phyloP scores from a whole-genome alignment of 2,888 invertebrate genomes.

The Osmoderma eremita region DNA sequence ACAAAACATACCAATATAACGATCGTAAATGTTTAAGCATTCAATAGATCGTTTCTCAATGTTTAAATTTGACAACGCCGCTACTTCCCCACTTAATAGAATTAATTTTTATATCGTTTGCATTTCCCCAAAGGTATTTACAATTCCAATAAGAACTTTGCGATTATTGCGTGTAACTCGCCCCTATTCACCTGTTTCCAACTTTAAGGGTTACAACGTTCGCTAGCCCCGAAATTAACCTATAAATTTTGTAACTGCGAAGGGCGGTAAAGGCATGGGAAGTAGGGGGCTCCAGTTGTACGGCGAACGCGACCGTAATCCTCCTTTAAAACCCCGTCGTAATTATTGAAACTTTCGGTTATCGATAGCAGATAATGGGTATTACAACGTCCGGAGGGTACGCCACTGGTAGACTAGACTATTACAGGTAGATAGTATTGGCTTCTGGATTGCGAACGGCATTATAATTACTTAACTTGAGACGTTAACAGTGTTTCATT shows the following conservation, averaged over 20 bases:
- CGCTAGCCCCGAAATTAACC: slow-evolving; percentile 27
- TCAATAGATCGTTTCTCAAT: no score
- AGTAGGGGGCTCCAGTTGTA: not conserved
- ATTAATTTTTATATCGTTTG: no score
- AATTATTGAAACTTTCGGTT: slow-evolving; percentile 40
- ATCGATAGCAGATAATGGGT: slow-evolving; percentile 39
- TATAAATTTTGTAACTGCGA: slow-evolving; percentile 22
- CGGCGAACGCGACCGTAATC: slow-evolving; percentile 16
- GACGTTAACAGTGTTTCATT: not conserved
- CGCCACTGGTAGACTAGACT: slow-evolving; percentile 2
- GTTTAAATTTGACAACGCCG: no score
- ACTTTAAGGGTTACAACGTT: not conserved
- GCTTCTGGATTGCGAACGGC: not conserved
- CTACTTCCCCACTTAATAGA: no score
- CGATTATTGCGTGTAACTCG: no score
- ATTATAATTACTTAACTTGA: slow-evolving; percentile 25
- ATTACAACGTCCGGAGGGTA: slow-evolving; percentile 6
- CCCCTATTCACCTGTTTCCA: not conserved
- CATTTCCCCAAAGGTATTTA: not conserved
- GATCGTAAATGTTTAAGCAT: no score
- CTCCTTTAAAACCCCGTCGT: slow-evolving; percentile 31
- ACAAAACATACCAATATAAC: no score
- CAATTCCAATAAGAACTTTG: not conserved
- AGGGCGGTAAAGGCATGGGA: not conserved
- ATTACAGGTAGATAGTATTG: slow-evolving; percentile 9